phyloP scores from a whole-genome alignment of 2,888 invertebrate species.

The Thalpophila matura region DNA sequence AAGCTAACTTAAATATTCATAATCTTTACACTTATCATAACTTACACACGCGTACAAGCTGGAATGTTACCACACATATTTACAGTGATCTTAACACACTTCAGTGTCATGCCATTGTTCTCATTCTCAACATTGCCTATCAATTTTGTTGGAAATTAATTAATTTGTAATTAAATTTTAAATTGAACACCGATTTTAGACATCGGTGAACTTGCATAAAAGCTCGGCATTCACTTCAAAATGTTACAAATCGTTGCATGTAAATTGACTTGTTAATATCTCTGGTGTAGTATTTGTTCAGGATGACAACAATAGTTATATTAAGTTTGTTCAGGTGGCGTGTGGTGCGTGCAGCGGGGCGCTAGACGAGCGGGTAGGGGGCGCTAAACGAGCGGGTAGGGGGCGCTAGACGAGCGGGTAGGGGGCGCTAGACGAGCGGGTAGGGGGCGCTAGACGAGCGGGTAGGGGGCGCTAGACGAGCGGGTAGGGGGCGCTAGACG shows the following conservation, averaged over 20 bases:
- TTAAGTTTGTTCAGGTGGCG: no score
- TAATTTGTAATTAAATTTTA: constrained; percentile 16
- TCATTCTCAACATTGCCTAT: background rate
- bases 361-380: no score
- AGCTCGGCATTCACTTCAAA: no score
- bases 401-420: no score
- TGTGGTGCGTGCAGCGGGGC: no score
- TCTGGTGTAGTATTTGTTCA: background rate
- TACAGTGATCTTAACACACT: constrained; percentile 6
- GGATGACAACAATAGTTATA: background rate
- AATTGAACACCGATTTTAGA: constrained; percentile 34
- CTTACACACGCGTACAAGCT: constrained; percentile 33
- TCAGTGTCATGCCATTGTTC: constrained; percentile 11
- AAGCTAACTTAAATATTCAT: constrained; percentile 42
- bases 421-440: no score
- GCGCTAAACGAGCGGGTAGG: no score
- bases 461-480: no score
- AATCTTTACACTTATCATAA: constrained; percentile 46
- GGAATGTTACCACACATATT: constrained; percentile 5
- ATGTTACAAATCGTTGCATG: no score
- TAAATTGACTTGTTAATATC: background rate
- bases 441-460: no score
- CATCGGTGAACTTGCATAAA: constrained; percentile 6
- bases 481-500: no score
- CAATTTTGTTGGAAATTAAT: background rate